These are phyloP conservation scores for Lepetodrilus schrolli DNA, from an alignment of 2,888 invertebrate species.

Conservation along the genomic window DNA sequence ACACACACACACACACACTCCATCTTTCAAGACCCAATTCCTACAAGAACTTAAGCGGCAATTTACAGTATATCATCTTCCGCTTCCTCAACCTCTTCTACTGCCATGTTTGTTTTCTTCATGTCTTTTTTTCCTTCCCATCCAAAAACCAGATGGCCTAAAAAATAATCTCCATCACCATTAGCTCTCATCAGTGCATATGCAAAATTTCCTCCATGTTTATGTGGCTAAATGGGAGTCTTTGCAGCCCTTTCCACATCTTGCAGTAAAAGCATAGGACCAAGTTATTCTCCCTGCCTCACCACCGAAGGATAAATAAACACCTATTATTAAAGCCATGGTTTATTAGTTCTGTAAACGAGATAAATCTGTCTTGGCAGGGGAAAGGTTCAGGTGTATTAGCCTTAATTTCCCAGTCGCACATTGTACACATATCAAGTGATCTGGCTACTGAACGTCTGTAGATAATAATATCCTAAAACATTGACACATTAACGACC, in stretches of 20 bases:
- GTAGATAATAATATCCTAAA: too few species aligned
- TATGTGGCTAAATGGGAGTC: not conserved
- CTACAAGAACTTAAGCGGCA: not conserved
- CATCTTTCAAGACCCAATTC: not conserved
- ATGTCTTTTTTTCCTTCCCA: not conserved
- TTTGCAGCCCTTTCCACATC: not conserved
- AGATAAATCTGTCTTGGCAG: not conserved
- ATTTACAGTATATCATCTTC: slow-evolving; percentile 1
- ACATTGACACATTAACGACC: too few species aligned
- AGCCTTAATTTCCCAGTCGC: not conserved
- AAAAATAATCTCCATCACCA: not conserved
- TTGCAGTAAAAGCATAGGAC: not conserved
- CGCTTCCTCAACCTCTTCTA: not conserved
- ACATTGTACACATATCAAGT: too few species aligned
- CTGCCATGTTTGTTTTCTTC: slow-evolving; percentile 21
- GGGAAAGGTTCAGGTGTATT: not conserved
- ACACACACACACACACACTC: too few species aligned
- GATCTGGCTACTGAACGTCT: too few species aligned
- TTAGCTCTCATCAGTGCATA: slow-evolving; percentile 5
- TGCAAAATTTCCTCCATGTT: not conserved
- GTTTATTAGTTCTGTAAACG: slow-evolving; percentile 9
- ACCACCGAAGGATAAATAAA: not conserved
- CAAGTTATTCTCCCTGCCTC: not conserved
- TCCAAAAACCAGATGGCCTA: slow-evolving; percentile 14
- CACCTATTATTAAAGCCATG: not conserved